Evolutionary conservation across 2,888 invertebrate genomes (phyloP), one percentile per base, ranked within the genome.

Genomic region (Tromatobia lineatoria): DNA sequence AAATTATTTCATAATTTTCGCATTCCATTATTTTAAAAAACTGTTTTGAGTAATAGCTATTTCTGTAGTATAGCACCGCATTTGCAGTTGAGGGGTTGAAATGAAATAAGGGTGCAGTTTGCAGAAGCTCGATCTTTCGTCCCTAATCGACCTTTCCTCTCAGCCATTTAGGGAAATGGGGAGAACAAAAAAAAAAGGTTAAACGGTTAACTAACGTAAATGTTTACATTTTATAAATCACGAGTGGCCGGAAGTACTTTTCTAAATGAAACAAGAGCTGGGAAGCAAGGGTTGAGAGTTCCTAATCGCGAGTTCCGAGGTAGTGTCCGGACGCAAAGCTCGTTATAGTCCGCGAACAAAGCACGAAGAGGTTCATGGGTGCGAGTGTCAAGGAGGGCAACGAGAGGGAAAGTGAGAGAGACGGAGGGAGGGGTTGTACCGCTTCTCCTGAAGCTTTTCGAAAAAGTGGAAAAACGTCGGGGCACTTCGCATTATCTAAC

Each of bases 401-500:
- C 29, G 29, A 29, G 29, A 29, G 29, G 34, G 74, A 45, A 13
- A 34, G 45, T 61, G 29, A 29, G 67, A 75, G 38, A 73, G 45
- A 59, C 42, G 34, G 61, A 76, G 69, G 79, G 64, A 87, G 80
- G 77, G 59, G 85, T 61, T 76, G 84, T 45, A 69, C 79, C 80
- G 74, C 67, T 82, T 85, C 23, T 59, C 42, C 47, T 47, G 47
- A 29, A 54, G 6, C 42, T 45, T 66, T 23, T 50, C 50, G 52
- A 45, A 75, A 25, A 73, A 66, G 77, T 64, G 34, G 61, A 77
- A 78, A 77, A 74, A 74, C 74, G 61, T 20, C 23, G 52, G 59
- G 77, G 61, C 54, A 82, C 84, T 89, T 86, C 82, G 85, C 87
- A 88, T 90, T 90, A 90, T 89, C 88, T 74, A 85, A 78, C 80